Evolutionary conservation across 2,888 invertebrate genomes (phyloP).

Genomic region (Morpho achilles): DNA sequence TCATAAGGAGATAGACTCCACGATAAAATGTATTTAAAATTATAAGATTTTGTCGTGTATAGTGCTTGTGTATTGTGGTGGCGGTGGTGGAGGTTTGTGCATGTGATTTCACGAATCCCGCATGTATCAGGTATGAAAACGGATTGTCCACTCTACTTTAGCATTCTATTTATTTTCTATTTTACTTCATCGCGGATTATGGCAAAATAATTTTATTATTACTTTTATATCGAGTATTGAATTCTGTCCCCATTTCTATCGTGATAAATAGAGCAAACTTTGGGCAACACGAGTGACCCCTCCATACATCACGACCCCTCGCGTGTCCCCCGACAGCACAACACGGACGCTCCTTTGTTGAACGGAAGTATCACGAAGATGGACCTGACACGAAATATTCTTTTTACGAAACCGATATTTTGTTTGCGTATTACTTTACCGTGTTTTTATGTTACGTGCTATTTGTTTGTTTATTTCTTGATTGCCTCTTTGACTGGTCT

Average conservation of each 20-base stretch:
- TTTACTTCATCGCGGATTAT: no score
- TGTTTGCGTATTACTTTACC: slow-evolving; percentile 2
- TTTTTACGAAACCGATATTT: slow-evolving; percentile 16
- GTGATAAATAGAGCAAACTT: slow-evolving; percentile 15
- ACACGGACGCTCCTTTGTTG: slow-evolving; percentile 25
- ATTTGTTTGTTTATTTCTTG: neutral
- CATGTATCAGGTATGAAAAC: no score
- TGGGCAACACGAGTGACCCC: slow-evolving; percentile 18
- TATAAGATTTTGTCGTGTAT: no score
- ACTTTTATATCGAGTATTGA: no score
- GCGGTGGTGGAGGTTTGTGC: no score
- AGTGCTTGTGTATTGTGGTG: no score
- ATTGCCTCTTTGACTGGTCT: neutral
- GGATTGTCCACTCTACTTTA: no score
- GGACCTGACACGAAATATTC: slow-evolving; percentile 22
- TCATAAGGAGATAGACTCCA: no score
- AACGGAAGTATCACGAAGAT: slow-evolving; percentile 28
- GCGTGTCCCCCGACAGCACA: slow-evolving; percentile 12
- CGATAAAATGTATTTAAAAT: no score
- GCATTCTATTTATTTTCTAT: no score
- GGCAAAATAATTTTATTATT: no score
- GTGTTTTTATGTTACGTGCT: neutral
- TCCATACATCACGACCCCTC: slow-evolving; percentile 57
- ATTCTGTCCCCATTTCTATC: neutral
- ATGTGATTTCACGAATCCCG: no score